Base-by-base conservation (phyloP, 2,113 vertebrate genomes). In the Heterocephalus glaber region DNA sequence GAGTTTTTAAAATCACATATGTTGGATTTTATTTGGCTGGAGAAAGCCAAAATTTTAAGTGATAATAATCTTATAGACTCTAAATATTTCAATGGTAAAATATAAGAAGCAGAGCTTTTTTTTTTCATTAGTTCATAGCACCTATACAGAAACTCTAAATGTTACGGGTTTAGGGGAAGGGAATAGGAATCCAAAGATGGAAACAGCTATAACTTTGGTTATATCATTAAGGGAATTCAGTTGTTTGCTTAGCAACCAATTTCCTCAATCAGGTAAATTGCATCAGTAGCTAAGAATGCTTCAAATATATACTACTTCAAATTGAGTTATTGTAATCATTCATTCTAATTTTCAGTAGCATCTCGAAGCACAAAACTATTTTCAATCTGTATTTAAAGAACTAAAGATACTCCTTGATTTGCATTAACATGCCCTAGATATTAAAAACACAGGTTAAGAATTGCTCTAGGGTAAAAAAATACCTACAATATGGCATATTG, bases 181-280 rank as follows among this genome's bases (percentile, higher is more conserved):
- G 26, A 91, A 86, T 47, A 9, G n/a, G 35, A 65, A 96, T 85
- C 10, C 41, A 86, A 95, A 94, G 76, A 52, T 63, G 24, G 20
- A 95, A 90, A 56, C 56, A 89, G 63, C 38, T 86, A 86, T 80
- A 90, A 94, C 28, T 91, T 96, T 68, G 70, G 33, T 80, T 92
- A 86, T 54, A 83, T 80, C 82, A 95, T 95, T 77, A 93, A 94
- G 38, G 70, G 47, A 66, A 91, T 95, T 74, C 17, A 68, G 28
- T 83, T 97, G 68, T 83, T 96, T 94, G 38, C 89, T 94, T 90
- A 94, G 35, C 54, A 96, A 95, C 35, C 17, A 11, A 79, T 74
- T 92, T 94, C n/a, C 80, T 96, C 72, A 92, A 65, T 54, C 44
- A 77, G 77, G 47, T 77, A 81, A n/a, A 65, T 26, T 95, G n/a